phyloP scores from a whole-genome alignment of 2,888 invertebrate genomes.

The Tetrapedia diversipes region DNA sequence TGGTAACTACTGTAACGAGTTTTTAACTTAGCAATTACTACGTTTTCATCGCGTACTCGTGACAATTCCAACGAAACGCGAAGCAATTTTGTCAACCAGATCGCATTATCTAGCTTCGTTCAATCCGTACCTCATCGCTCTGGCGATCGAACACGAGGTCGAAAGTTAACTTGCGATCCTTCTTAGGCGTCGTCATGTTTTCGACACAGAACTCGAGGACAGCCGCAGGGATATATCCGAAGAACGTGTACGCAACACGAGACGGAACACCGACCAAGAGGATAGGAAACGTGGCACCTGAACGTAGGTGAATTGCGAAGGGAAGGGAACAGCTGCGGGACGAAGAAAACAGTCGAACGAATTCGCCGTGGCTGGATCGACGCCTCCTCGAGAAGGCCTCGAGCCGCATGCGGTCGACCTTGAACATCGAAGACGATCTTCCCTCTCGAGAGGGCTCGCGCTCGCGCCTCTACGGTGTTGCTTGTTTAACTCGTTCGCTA shows the following conservation, averaged over 20 bases:
- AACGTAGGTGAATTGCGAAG: constrained; percentile 33
- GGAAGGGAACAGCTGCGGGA: constrained; percentile 60
- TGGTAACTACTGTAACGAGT: no score
- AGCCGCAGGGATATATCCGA: not conserved
- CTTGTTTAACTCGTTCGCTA: constrained; percentile 57
- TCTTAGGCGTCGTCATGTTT: constrained; percentile 4
- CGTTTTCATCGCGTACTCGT: no score
- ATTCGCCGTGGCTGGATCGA: constrained; percentile 61
- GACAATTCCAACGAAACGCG: no score
- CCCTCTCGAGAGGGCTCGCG: constrained; percentile 42
- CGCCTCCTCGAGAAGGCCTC: constrained; percentile 65
- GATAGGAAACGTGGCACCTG: constrained; percentile 11
- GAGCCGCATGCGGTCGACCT: constrained; percentile 68
- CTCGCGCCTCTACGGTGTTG: constrained; percentile 26
- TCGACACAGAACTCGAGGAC: not conserved
- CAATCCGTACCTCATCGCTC: not conserved
- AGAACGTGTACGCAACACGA: not conserved
- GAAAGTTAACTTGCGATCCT: not conserved
- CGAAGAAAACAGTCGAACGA: constrained; percentile 69
- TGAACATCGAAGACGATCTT: constrained; percentile 69
- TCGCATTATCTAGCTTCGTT: no score
- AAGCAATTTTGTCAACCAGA: no score
- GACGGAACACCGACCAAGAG: constrained; percentile 21
- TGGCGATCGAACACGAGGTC: no score
- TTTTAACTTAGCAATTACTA: no score